Conservation (phyloP, 2,888 invertebrate species). For the Drosophila helvetica region DNA sequence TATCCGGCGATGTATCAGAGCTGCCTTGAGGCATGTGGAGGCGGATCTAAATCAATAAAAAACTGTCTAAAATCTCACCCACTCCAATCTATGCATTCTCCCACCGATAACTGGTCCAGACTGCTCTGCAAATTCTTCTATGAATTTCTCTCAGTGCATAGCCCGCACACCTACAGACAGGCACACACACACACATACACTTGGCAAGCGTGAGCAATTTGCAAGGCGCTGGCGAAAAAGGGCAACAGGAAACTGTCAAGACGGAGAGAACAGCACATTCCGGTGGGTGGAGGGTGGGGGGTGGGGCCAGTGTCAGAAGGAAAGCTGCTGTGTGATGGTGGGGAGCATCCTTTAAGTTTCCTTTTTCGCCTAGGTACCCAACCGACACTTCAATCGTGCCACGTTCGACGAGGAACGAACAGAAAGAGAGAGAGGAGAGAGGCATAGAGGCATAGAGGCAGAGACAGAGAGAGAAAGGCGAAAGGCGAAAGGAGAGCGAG, state of each 20-base stretch:
- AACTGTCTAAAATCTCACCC: no score
- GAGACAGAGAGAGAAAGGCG: constrained; percentile 31
- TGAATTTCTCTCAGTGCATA: constrained; percentile 7
- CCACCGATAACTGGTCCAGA: no score
- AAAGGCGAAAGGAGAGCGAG: background rate
- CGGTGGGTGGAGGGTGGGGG: constrained; percentile 29
- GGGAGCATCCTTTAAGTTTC: constrained; percentile 75
- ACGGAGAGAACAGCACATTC: constrained; percentile 26
- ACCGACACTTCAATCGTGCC: constrained; percentile 78
- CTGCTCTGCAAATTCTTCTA: no score
- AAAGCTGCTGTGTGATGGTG: constrained; percentile 5
- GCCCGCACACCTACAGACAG: constrained; percentile 12
- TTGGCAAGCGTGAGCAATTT: constrained; percentile 77
- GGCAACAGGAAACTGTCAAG: constrained; percentile 73
- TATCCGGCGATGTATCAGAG: no score
- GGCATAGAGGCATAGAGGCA: constrained; percentile 16
- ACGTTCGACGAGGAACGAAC: constrained; percentile 63
- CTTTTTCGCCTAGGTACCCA: constrained; percentile 75
- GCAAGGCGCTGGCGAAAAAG: constrained; percentile 74
- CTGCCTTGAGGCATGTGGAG: no score
- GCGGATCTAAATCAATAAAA: no score
- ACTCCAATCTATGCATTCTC: no score
- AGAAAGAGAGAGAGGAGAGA: constrained; percentile 24
- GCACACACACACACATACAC: constrained; percentile 28
- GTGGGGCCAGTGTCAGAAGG: background rate